These are phyloP conservation scores for Maniola hyperantus DNA, from an alignment of 2,888 invertebrate genomes.

Conservation along the genomic window DNA sequence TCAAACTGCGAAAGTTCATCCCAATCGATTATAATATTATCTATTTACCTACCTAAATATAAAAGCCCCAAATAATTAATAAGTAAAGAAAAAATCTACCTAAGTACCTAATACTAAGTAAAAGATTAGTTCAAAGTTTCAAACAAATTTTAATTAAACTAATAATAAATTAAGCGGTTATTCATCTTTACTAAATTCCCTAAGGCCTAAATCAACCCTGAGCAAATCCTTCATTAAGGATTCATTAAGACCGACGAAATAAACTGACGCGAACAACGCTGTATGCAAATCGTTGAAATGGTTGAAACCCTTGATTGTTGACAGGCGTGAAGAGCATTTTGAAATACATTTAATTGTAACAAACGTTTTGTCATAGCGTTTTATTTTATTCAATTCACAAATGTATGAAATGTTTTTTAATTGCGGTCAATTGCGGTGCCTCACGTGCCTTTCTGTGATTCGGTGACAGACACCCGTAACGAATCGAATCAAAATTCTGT, in stretches of 20 bases:
- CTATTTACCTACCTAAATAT: no score
- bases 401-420: constrained; percentile 10
- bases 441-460: no score
- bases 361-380: no score
- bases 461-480: constrained; percentile 46
- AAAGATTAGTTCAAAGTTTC: background rate
- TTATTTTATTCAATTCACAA: background rate
- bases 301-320: constrained; percentile 37
- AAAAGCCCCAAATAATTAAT: no score
- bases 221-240: constrained; percentile 9
- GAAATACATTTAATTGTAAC: constrained; percentile 31
- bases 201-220: background rate
- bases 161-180: background rate
- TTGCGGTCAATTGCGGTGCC: constrained; percentile 19
- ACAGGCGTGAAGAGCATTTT: constrained; percentile 40
- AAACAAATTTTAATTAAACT: background rate
- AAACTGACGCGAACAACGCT: background rate
- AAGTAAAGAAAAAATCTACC: no score
- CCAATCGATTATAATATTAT: no score
- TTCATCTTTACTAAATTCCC: background rate
- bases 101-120: no score
- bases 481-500: constrained; percentile 40
- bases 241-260: constrained; percentile 12
- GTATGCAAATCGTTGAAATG: constrained; percentile 39
- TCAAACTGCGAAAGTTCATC: background rate